Base-by-base conservation (phyloP, 2,797 vertebrate genomes). In the Aldrovandia affinis region DNA sequence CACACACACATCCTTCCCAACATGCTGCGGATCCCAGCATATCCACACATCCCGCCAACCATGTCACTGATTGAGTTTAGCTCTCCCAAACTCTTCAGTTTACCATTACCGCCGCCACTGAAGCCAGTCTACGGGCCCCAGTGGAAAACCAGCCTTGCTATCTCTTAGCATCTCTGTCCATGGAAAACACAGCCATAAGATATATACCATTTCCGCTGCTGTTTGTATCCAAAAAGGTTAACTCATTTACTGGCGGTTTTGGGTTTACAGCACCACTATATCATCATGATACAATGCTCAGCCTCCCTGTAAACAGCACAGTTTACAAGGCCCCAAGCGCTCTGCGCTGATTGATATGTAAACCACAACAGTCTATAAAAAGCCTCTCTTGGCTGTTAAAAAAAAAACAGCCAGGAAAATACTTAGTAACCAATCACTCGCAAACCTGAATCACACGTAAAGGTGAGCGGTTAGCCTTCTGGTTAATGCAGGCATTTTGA, bases 191-290 rank as follows among this genome's bases (percentile, higher is more conserved):
- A 87, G 85, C 75, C 84, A 85, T 85, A 86, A 86, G 80, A 79
- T 82, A 75, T 80, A 33, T 39, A 80, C 85, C 78, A 83, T 87
- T 88, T 86, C 83, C 86, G 82, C 81, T 44, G 80, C 82, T 87
- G 85, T 86, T 86, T 86, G 81, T 85, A 87, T 89, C 84, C 86
- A 85, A 88, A 86, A 82, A 80, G 87, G 89, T 85, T 86, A 84
- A 82, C 84, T 87, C 47, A 80, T 88, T 91, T 89, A 86, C 86
- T 65, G 79, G 65, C 25, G 52, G 47, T 22, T 77, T 55, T 47
- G 85, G 78, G 79, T 77, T 80, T 87, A 84, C 87, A 88, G 84
- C 81, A 81, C 55, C 81, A 86, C 83, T 87, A 87, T 86, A 84
- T 90, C 85, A 86, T 81, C 28, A 59, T 86, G 87, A 89, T 87